Evolutionary conservation across 2,797 vertebrate species (phyloP), one percentile per base, ranked within the genome.

Genomic region (Catamblyrhynchus diadema): DNA sequence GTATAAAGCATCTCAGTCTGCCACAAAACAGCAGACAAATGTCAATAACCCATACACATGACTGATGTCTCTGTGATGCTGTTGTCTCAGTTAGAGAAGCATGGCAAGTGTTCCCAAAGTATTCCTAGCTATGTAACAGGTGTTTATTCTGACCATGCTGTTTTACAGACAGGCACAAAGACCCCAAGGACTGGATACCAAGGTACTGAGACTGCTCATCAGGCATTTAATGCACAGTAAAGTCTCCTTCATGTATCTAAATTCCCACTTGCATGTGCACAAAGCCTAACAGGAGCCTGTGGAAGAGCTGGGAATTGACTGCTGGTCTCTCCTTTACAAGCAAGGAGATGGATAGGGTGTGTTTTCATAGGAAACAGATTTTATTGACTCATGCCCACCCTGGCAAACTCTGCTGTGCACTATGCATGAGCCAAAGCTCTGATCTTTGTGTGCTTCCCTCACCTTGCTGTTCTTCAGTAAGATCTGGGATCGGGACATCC

Each of bases 381-480:
- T 69, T 32, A 56, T 9, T 53, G 47, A 25, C 28, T 72, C 66
- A 21, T 21, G 12, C 8, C 18, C 45, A 33, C 27, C 12, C 42
- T 37, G 33, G 42, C 23, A 79, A 59, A 78, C 42, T 15, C n/a
- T 51, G 14, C 11, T 61, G n/a, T 12, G 33, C 16, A n/a, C 23
- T 10, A 19, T 33, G 61, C 61, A 47, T 9, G 28, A 78, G 35
- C 22, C 1, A 1, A 48, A 65, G 33, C 74, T 74, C 74, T 59
- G 42, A 59, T 15, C 27, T 59, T 53, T 12, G 8, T 35, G 47
- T 24, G 39, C 64, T 53, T 14, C 24, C 22, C 70, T 95, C 82
- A 97, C 96, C 95, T 96, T 89, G 64, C 59, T 96, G 66, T 25
- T 93, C 91, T 74, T 80, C 72, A 61, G 53, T 86, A 54, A 93